Evolutionary conservation across 2,113 vertebrate species (phyloP).

Genomic region (Tiliqua scincoides): DNA sequence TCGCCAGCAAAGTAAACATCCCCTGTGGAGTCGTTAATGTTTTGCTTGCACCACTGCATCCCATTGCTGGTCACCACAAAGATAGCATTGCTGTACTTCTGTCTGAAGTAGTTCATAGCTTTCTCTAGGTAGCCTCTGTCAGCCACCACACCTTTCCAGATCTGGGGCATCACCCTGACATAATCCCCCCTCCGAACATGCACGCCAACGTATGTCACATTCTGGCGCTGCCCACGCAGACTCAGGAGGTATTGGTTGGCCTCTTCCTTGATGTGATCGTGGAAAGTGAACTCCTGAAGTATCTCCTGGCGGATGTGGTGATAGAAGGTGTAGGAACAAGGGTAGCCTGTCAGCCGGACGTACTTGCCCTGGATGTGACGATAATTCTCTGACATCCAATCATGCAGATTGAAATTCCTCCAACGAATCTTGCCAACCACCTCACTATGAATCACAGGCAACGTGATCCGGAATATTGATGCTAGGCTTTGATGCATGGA

Average conservation of each 20-base stretch:
- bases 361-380: slow-evolving; percentile 13
- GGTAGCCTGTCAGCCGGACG: slow-evolving; percentile 47
- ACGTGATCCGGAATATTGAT: slow-evolving; percentile 49
- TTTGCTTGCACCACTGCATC: slow-evolving; percentile 70
- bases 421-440: not conserved
- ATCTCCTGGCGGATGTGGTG: slow-evolving; percentile 68
- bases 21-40: slow-evolving; percentile 59
- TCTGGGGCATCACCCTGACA: slow-evolving; percentile 52
- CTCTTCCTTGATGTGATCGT: slow-evolving; percentile 45
- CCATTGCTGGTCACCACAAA: slow-evolving; percentile 73
- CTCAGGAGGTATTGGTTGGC: slow-evolving; percentile 1
- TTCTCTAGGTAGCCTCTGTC: slow-evolving; percentile 58
- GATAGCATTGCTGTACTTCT: slow-evolving; percentile 49
- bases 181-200: slow-evolving; percentile 73
- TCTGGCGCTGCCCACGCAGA: not conserved
- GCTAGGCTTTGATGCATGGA: slow-evolving; percentile 47
- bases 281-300: slow-evolving; percentile 64
- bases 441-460: slow-evolving; percentile 31
- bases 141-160: slow-evolving; percentile 70
- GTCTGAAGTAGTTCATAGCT: slow-evolving; percentile 72
- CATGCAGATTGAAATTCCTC: slow-evolving; percentile 23
- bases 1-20: slow-evolving; percentile 68
- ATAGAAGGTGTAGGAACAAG: slow-evolving; percentile 75
- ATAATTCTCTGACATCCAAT: slow-evolving; percentile 70
- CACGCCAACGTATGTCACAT: slow-evolving; percentile 64